A percentile compares a stretch with the other conserved stretches of the same genome.
Conservation (phyloP, 2,888 invertebrate species). For the Aporophyla nigra region DNA sequence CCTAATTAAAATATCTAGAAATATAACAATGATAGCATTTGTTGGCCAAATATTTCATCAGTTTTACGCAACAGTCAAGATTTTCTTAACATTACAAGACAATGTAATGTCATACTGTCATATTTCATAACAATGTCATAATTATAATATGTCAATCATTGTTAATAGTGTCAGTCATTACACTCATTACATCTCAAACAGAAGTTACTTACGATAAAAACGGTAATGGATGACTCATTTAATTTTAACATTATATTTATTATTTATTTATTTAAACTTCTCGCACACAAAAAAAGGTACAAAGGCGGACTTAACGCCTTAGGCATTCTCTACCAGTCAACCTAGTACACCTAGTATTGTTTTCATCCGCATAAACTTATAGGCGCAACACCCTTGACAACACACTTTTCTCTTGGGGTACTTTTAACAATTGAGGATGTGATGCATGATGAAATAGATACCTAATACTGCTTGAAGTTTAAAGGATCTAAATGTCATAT, state of each 20-base stretch:
- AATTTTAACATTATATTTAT: not conserved
- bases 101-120: slow-evolving; percentile 1
- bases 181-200: not conserved
- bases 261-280: no score
- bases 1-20: not conserved
- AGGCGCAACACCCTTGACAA: slow-evolving; percentile 16
- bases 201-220: not conserved
- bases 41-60: not conserved
- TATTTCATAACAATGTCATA: not conserved
- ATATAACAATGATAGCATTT: not conserved
- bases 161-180: not conserved
- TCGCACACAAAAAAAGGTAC: no score
- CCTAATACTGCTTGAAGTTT: not conserved
- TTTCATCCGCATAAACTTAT: not conserved
- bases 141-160: slow-evolving; percentile 13
- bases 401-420: slow-evolving; percentile 8
- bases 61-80: not conserved
- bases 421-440: slow-evolving; percentile 15
- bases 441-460: not conserved
- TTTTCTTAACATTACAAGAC: not conserved
- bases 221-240: not conserved
- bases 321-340: no score
- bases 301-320: no score
- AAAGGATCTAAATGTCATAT: not conserved
- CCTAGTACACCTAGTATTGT: no score